phyloP scores from a whole-genome alignment of 2,113 vertebrate species.

The Eclectus roratus region DNA sequence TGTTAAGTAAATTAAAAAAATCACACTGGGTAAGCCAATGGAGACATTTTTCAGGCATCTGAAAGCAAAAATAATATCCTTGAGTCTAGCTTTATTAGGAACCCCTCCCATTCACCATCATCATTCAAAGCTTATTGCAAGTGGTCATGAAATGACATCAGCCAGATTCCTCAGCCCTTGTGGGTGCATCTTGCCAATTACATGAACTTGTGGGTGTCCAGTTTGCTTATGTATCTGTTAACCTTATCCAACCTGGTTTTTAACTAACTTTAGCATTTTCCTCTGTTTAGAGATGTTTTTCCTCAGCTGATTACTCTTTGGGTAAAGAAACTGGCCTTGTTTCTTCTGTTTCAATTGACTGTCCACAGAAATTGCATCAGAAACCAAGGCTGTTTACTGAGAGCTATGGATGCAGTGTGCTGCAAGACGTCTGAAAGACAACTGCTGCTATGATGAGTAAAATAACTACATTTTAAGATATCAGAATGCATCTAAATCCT shows the following conservation, averaged over 20 bases:
- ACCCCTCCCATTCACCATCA: background rate
- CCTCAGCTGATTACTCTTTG: background rate
- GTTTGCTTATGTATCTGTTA: background rate
- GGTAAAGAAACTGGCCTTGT: background rate
- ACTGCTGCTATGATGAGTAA: background rate
- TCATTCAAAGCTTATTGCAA: background rate
- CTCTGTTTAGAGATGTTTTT: background rate
- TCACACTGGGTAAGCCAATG: background rate
- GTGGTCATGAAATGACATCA: background rate
- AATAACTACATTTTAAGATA: background rate
- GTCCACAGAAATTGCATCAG: background rate
- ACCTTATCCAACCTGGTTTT: accelerated
- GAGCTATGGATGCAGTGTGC: background rate
- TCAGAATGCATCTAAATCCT: background rate
- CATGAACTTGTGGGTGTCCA: accelerated
- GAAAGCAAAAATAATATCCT: background rate
- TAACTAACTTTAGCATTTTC: background rate
- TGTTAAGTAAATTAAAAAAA: background rate
- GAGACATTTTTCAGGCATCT: background rate
- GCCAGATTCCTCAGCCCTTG: accelerated
- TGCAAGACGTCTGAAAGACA: background rate
- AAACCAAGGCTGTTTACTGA: background rate
- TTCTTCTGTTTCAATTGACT: background rate
- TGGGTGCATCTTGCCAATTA: background rate
- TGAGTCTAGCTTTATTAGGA: background rate